Evolutionary conservation across 2,113 vertebrate genomes (phyloP), one percentile per base, ranked within the genome.

Genomic region (Dicaeum eximium): DNA sequence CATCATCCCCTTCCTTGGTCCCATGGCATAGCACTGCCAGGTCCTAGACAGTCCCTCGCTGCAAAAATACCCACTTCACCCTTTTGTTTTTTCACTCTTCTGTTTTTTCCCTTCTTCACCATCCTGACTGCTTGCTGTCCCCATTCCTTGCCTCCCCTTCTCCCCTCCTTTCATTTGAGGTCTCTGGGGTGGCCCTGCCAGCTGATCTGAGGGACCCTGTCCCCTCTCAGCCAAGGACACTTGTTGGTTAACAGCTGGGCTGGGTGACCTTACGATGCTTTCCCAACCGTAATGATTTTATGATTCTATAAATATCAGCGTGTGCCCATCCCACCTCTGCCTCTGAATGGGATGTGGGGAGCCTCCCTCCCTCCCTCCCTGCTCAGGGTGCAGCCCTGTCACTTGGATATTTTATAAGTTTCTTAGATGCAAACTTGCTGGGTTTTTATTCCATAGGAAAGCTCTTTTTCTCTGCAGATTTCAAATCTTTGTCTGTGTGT

Each of bases 301-400:
- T 9, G 35, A 42, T 16, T 47, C 71, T 33, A 56, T 77, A 67
- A 64, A 40, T 40, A 73, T 25, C 45, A 70, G 47, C 11, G 3
- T 0, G 30, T 62, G 28, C 79, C 58, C 38, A 33, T 72, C 74
- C 60, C 72, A 24, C 5, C 33, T 24, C n/a, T 38, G 25, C 42
- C 60, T 42, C 58, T 1, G 0, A 9, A 16, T 0, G 1, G 21
- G 88, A 18, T 8, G 33, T 21, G 35, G 44, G 65, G 85, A 87
- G 8, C 72, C 45, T 93, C 82, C 82, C 78, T 80, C 1, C 7
- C 65, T 87, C 78, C 56, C 20, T 88, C 70, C 91, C 6, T 0
- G 1, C 61, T 66, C 35, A 15, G 53, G 87, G 13, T 80, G 58
- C 54, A 47, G 77, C 56, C 5, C 17, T n/a, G n/a, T n/a, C n/a